Evolutionary conservation across 2,797 vertebrate species (phyloP).

Genomic region (Hozukius guyotensis): DNA sequence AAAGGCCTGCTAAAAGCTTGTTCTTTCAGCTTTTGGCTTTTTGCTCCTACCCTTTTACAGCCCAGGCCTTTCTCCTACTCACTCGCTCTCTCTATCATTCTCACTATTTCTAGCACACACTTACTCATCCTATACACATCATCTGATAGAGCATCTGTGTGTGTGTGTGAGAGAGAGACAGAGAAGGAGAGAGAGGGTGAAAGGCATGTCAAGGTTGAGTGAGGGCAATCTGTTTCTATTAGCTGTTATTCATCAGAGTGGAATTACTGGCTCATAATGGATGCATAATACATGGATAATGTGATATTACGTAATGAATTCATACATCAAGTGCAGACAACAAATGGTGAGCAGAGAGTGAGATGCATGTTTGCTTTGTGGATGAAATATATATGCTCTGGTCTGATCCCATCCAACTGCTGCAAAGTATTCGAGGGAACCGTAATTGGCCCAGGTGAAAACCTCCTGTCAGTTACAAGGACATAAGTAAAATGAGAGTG

Average conservation of each 20-base stretch:
- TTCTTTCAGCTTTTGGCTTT: neutral
- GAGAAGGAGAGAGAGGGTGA: constrained; percentile 11
- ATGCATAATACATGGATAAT: constrained; percentile 35
- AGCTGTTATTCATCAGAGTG: constrained; percentile 34
- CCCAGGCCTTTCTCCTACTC: neutral
- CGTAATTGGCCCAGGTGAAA: constrained; percentile 52
- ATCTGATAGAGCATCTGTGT: neutral
- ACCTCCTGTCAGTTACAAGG: constrained; percentile 55
- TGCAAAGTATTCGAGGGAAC: constrained; percentile 18
- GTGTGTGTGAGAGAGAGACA: neutral
- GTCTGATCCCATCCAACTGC: neutral
- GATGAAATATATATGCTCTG: constrained; percentile 13
- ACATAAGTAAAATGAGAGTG: constrained; percentile 52
- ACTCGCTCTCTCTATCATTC: neutral
- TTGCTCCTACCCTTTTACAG: neutral
- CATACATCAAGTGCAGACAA: constrained; percentile 22
- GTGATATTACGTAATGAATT: constrained; percentile 43
- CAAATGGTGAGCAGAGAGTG: constrained; percentile 14
- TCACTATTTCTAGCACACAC: neutral
- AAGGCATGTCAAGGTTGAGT: constrained; percentile 62
- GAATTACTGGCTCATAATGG: constrained; percentile 34
- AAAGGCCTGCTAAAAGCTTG: neutral
- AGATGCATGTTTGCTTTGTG: neutral
- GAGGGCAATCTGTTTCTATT: constrained; percentile 57
- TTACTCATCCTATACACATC: constrained; percentile 8